Evolutionary conservation across 2,113 vertebrate genomes (phyloP).

Genomic region (Salvelinus alpinus): DNA sequence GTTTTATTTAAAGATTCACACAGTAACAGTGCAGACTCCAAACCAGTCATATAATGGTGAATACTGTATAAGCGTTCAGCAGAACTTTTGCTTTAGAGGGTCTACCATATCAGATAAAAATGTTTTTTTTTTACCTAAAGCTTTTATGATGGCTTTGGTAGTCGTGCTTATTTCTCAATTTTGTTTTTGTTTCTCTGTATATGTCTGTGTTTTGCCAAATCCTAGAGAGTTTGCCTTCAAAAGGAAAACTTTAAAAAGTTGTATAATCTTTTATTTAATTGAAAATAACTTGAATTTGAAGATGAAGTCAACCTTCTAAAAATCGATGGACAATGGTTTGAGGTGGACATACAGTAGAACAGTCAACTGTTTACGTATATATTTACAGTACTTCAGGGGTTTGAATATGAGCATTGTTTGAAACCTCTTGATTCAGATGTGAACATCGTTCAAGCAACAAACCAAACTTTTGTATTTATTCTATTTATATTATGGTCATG

Average conservation of each 20-base stretch:
- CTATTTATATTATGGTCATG: slow-evolving; percentile 69
- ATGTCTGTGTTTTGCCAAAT: neutral
- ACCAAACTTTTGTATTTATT: slow-evolving; percentile 87
- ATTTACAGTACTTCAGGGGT: slow-evolving; percentile 83
- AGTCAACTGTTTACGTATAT: slow-evolving; percentile 94
- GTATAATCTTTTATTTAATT: slow-evolving; percentile 58
- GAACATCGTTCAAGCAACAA: slow-evolving; percentile 83
- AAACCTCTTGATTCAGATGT: slow-evolving; percentile 80
- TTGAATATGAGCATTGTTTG: slow-evolving; percentile 83
- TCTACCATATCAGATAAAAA: slow-evolving; percentile 15
- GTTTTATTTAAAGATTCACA: neutral
- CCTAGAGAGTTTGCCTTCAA: slow-evolving; percentile 55
- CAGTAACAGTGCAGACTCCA: neutral
- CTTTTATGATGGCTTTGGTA: neutral
- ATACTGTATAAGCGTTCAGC: neutral
- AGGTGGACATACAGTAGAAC: slow-evolving; percentile 69
- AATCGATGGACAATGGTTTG: slow-evolving; percentile 70
- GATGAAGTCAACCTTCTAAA: slow-evolving; percentile 74
- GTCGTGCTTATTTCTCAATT: neutral
- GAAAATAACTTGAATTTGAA: slow-evolving; percentile 80
- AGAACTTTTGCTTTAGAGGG: slow-evolving; percentile 4
- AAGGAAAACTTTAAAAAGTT: slow-evolving; percentile 52
- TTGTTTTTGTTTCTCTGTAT: neutral
- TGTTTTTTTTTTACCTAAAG: neutral
- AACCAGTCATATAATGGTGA: neutral